Base-by-base conservation (phyloP, 2,113 vertebrate genomes). In the Hydrolagus affinis region DNA sequence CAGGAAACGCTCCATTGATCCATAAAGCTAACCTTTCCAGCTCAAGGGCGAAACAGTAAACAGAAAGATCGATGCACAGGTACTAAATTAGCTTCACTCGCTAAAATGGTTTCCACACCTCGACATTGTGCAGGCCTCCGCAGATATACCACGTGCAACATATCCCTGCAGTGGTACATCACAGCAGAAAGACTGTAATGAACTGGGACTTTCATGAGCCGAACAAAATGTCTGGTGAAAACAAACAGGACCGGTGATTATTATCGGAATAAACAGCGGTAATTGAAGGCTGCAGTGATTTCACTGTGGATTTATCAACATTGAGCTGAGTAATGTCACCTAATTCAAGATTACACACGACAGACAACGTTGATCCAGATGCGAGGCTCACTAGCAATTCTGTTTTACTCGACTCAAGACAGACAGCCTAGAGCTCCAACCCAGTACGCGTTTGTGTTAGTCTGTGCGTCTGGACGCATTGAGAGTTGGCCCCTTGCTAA, bases 1-100 rank as follows among this genome's bases (percentile, higher is more conserved):
- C 28, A 68, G 78, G 78, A 83, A 83, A 83, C 66, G 25, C 60
- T n/a, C 23, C 25, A 83, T 83, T 64, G 60, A 83, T 68, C 62
- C 30, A 60, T n/a, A 32, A 83, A 83, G 21, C 25, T 10, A 83
- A 68, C 78, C 78, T 83, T 60, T 66, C 78, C 30, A 6, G 78
- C 25, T 83, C 78, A 83, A 83, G 78, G 62, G 15, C 78, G 66
- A 17, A 25, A 83, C 30, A 25, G 66, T 3, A 66, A 9, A 9
- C 28, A 83, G 44, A 83, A 83, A 83, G 23, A 83, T 83, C 62
- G 11, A 83, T 32, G 66, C 15, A 0, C 62, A 68, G 25, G 25
- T 68, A 83, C 57, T 15, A 83, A 83, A 83, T 68, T 30, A 83
- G 62, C 62, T 64, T 30, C 17, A 83, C 9, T 11, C 17, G 8